Base-by-base conservation (phyloP, 2,888 invertebrate species). In the Drosophila conformis region DNA sequence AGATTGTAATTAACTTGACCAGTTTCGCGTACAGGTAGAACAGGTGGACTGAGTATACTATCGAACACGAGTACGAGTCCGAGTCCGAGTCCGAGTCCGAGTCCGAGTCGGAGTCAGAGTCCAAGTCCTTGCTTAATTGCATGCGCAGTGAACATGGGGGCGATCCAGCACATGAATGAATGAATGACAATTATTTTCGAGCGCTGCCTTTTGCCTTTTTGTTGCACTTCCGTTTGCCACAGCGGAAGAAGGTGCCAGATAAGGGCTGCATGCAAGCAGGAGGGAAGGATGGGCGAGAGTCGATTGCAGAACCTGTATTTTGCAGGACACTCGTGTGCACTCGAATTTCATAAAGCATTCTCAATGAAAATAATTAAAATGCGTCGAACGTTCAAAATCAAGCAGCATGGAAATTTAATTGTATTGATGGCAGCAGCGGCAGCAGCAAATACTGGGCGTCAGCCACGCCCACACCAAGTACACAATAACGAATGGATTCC, bases 281-380 rank as follows among this genome's bases (percentile, higher is more conserved):
- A 7, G 54, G 33, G 0, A 18, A 27, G 25, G 13, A 27, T 2
- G 10, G 3, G 4, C 5, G 40, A 33, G 38, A 21, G 46, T 35
- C 2, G 48, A 42, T 18, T 56, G 51, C 57, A 68, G 71, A 53
- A 59, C 68, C 58, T 51, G 65, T 25, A 67, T 33, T 42, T 33
- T 21, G 25, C 65, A 65, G 69, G 59, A 63, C 80, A 58, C 76
- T 60, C 11, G 29, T 63, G 69, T 67, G 58, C 72, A 67, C 78
- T 71, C 69, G 78, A 78, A 87, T 83, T 87, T 86, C 90, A 86
- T 86, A 86, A 89, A 87, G 86, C 69, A 77, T 86, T 82, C 76
- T 58, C 85, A 89, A 87, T 84, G 86, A 85, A 86, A 89, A 89
- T 86, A 86, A 86, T 86, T 86, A 88, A 86, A 89, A 89, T 89